Conservation (phyloP, 1,140 invertebrate species). For the Drosophila mayri region DNA sequence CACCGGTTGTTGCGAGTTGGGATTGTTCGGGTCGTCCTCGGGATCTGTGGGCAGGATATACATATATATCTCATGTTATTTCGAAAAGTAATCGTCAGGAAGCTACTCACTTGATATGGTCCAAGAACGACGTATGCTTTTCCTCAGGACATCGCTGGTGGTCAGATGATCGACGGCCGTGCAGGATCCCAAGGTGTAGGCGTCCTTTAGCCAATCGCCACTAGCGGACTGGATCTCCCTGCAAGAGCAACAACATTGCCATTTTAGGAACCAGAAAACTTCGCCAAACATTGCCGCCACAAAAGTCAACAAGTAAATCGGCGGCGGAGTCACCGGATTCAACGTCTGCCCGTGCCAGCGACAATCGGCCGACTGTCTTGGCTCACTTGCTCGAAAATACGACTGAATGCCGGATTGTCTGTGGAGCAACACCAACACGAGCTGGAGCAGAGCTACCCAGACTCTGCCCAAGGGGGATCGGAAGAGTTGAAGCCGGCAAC, state of each 20-base stretch:
- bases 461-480: slow-evolving; percentile 15
- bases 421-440: slow-evolving; percentile 39
- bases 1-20: slow-evolving; percentile 70
- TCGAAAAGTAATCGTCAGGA: not conserved
- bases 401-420: slow-evolving; percentile 25
- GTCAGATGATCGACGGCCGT: slow-evolving; percentile 86
- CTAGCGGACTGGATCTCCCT: slow-evolving; percentile 90
- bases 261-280: slow-evolving; percentile 73
- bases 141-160: slow-evolving; percentile 88
- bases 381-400: slow-evolving; percentile 19
- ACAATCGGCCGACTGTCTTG: slow-evolving; percentile 54
- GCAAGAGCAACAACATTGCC: slow-evolving; percentile 85
- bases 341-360: slow-evolving; percentile 53
- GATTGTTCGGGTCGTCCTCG: slow-evolving; percentile 84
- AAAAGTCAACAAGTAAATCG: slow-evolving; percentile 20
- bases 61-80: not conserved
- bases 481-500: slow-evolving; percentile 26
- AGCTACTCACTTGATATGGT: slow-evolving; percentile 88
- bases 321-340: slow-evolving; percentile 11
- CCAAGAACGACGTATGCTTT: slow-evolving; percentile 89
- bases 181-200: slow-evolving; percentile 84
- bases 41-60: slow-evolving; percentile 62
- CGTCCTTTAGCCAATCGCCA: slow-evolving; percentile 90
- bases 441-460: slow-evolving; percentile 3
- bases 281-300: slow-evolving; percentile 59